A percentile compares a stretch with the other conserved stretches of the same genome.
phyloP scores from a whole-genome alignment of 2,797 vertebrate genomes.

The Heteromormyrus szaboi region DNA sequence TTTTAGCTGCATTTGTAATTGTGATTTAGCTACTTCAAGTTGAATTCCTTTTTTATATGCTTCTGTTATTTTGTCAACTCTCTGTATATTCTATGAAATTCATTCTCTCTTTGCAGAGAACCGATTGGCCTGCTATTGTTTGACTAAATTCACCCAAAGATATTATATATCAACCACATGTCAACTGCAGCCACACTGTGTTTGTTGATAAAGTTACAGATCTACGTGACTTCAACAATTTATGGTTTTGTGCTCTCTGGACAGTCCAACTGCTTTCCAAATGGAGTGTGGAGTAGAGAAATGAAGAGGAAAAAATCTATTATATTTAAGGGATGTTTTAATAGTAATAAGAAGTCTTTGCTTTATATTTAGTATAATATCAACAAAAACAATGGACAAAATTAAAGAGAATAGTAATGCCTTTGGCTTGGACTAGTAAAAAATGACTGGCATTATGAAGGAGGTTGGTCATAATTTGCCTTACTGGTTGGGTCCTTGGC shows the following conservation, averaged over 20 bases:
- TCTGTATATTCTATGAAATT: background rate
- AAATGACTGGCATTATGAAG: background rate
- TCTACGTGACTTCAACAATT: background rate
- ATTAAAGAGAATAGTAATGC: constrained; percentile 5
- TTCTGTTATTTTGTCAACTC: background rate
- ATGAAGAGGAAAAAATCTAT: background rate
- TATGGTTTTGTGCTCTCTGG: background rate
- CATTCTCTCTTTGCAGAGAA: background rate
- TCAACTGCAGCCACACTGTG: background rate
- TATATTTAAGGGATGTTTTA: background rate
- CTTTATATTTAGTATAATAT: background rate
- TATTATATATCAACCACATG: background rate
- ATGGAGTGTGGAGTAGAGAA: background rate
- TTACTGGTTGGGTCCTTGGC: background rate
- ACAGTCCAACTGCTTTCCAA: background rate
- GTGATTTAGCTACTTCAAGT: background rate
- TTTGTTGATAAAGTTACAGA: background rate
- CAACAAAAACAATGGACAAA: background rate
- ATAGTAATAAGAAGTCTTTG: background rate
- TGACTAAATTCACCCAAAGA: background rate
- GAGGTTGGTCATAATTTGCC: background rate
- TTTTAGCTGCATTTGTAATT: background rate
- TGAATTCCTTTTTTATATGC: background rate
- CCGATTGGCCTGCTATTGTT: background rate
- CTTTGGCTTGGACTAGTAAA: background rate